Percentiles rank a stretch among this genome's conserved stretches.
phyloP scores from a whole-genome alignment of 2,113 vertebrate species.

The Fregetta grallaria region DNA sequence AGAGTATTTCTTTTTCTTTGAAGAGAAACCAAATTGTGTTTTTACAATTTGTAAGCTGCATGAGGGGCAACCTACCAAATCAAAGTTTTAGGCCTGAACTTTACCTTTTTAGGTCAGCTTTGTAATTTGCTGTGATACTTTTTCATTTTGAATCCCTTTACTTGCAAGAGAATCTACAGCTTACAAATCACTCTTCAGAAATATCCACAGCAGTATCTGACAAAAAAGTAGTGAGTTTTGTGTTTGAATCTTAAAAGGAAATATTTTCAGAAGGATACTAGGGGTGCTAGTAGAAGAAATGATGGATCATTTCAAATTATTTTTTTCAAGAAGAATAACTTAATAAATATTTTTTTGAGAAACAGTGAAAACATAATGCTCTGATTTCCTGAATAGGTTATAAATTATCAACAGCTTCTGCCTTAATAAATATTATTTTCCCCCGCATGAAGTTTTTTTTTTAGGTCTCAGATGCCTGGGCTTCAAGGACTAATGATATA shows the following conservation, averaged over 20 bases:
- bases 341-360: neutral
- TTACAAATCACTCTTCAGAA: slow-evolving; percentile 29
- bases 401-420: neutral
- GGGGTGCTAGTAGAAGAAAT: neutral
- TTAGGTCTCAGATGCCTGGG: neutral
- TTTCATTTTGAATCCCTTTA: neutral
- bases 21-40: neutral
- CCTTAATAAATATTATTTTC: neutral
- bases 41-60: neutral
- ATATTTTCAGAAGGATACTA: slow-evolving; percentile 24
- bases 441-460: neutral
- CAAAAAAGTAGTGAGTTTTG: neutral
- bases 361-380: neutral
- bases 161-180: neutral
- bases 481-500: neutral
- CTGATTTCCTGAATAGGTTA: neutral
- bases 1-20: neutral
- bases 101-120: neutral
- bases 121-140: neutral
- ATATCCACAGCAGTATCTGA: neutral
- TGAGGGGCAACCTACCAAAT: neutral
- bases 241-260: slow-evolving; percentile 13
- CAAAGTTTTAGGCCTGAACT: neutral
- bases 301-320: neutral
- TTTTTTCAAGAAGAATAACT: neutral